Conservation (phyloP, 2,888 invertebrate genomes). For the Eudasyphora cyanicolor region DNA sequence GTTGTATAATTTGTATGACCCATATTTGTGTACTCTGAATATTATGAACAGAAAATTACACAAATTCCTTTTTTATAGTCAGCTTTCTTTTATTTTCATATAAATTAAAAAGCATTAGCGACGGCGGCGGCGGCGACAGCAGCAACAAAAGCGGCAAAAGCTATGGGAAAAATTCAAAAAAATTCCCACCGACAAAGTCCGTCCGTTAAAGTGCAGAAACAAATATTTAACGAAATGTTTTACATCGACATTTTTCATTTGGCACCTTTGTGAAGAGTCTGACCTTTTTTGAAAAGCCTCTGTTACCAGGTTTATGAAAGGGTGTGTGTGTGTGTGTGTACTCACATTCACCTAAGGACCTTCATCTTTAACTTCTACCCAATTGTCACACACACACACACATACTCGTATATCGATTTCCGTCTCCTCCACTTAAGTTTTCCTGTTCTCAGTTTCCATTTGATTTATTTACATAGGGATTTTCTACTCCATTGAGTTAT, state of each 20-base stretch:
- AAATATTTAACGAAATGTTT: background rate
- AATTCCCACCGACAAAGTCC: background rate
- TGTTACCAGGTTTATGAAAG: background rate
- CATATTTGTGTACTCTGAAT: background rate
- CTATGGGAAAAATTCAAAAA: background rate
- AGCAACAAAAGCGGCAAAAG: background rate
- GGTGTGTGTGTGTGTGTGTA: background rate
- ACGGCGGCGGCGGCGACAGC: background rate
- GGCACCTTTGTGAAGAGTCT: background rate
- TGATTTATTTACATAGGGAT: constrained; percentile 53
- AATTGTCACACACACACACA: background rate
- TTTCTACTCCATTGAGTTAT: constrained; percentile 48
- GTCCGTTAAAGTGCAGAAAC: background rate
- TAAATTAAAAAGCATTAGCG: constrained; percentile 7
- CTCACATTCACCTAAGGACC: background rate
- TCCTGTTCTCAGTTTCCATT: constrained; percentile 26
- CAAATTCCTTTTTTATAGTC: constrained; percentile 9
- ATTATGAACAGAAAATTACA: background rate
- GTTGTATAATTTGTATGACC: constrained; percentile 9
- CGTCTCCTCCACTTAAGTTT: background rate
- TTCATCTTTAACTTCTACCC: background rate
- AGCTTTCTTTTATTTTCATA: background rate
- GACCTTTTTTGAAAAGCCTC: background rate
- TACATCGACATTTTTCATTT: constrained; percentile 4
- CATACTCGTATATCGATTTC: no score